Percentiles rank a stretch among this genome's conserved stretches.
These are phyloP conservation scores for Holotrichia oblita DNA, from an alignment of 1,140 invertebrate species.

Conservation along the genomic window DNA sequence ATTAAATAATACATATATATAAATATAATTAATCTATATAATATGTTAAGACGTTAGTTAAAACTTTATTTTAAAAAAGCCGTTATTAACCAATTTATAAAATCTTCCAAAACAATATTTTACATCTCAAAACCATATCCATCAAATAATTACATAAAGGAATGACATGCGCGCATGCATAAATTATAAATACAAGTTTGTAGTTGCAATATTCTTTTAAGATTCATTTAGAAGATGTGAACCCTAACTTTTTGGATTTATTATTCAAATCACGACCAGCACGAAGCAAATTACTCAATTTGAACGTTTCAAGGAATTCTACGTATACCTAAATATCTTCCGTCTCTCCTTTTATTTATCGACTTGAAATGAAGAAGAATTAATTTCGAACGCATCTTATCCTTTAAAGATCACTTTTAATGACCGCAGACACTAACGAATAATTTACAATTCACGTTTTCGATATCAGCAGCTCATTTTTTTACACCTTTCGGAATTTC, in stretches of 20 bases:
- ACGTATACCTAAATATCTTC: background rate
- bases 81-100: too few relatives aligned
- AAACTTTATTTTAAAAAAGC: too few relatives aligned
- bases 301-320: background rate
- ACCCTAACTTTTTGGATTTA: background rate
- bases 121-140: too few relatives aligned
- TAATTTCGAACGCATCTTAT: background rate
- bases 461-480: background rate
- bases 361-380: background rate
- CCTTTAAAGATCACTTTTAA: conserved; percentile 4
- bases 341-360: background rate
- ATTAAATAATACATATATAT: too few relatives aligned
- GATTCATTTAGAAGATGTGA: background rate
- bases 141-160: too few relatives aligned
- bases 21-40: too few relatives aligned
- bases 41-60: too few relatives aligned
- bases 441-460: background rate
- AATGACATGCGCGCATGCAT: too few relatives aligned
- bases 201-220: too few relatives aligned
- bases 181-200: too few relatives aligned
- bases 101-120: too few relatives aligned
- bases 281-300: conserved; percentile 13
- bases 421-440: background rate
- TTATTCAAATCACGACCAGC: background rate
- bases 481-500: too few relatives aligned